phyloP scores from a whole-genome alignment of 2,888 invertebrate species.

The Chouioia cunea region DNA sequence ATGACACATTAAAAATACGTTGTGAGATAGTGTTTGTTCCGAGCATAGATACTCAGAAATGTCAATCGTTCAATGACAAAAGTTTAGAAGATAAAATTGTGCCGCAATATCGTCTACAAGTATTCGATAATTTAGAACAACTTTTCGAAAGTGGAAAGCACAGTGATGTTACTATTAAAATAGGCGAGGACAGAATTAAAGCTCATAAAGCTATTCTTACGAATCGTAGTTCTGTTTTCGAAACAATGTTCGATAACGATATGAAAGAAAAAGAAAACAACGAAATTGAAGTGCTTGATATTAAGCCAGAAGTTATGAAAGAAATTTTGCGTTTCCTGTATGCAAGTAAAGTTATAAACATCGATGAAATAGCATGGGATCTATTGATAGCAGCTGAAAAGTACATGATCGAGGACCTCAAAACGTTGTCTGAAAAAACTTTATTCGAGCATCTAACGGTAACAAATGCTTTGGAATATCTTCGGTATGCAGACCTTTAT shows the following conservation, averaged over 20 bases:
- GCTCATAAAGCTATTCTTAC: neutral
- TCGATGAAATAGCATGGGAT: neutral
- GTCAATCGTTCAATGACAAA: too few relatives aligned
- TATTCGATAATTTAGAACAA: too few relatives aligned
- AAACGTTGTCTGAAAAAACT: neutral
- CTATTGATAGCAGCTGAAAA: neutral
- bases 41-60: too few relatives aligned
- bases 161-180: too few relatives aligned
- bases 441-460: too few relatives aligned
- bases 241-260: neutral
- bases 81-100: too few relatives aligned
- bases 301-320: neutral
- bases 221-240: neutral
- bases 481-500: too few relatives aligned
- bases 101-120: too few relatives aligned
- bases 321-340: slow-evolving; percentile 5
- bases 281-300: neutral
- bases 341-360: neutral
- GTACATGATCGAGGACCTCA: neutral
- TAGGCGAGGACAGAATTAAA: neutral
- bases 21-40: too few relatives aligned
- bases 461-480: too few relatives aligned
- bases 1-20: too few relatives aligned
- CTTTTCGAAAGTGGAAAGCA: too few relatives aligned
- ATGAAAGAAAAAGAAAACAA: slow-evolving; percentile 8